These are phyloP conservation scores for Muscicapa comitata DNA, from an alignment of 2,797 vertebrate species.

Conservation along the genomic window DNA sequence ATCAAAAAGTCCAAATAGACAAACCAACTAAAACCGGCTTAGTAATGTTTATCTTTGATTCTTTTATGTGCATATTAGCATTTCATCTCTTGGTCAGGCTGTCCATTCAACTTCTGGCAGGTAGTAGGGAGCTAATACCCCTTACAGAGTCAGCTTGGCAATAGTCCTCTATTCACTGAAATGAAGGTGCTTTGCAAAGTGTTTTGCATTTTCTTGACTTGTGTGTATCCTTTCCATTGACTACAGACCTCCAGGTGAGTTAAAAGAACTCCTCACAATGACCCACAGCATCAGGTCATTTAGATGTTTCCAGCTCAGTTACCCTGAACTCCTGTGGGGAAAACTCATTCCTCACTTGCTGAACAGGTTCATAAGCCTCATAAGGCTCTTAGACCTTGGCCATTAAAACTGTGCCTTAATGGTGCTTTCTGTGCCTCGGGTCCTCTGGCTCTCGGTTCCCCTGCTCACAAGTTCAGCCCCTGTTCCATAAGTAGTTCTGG, in stretches of 20 bases:
- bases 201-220: background rate
- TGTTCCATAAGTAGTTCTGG: background rate
- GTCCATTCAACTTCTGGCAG: background rate
- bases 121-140: background rate
- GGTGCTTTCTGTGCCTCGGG: background rate
- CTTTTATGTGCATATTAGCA: rapidly evolving
- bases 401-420: background rate
- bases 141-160: background rate
- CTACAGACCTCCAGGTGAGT: background rate
- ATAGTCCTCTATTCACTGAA: background rate
- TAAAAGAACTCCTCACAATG: background rate
- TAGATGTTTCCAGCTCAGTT: background rate
- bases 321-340: background rate
- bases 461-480: background rate
- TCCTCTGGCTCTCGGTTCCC: background rate
- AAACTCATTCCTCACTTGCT: background rate
- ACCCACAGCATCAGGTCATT: background rate
- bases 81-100: background rate
- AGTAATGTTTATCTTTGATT: background rate
- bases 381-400: background rate
- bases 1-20: background rate
- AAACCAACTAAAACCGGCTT: background rate
- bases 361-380: background rate
- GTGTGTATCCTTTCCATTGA: background rate
- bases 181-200: background rate